These are phyloP conservation scores for Enoplolaimus lenunculus DNA, from an alignment of 2,888 invertebrate genomes.

Conservation along the genomic window DNA sequence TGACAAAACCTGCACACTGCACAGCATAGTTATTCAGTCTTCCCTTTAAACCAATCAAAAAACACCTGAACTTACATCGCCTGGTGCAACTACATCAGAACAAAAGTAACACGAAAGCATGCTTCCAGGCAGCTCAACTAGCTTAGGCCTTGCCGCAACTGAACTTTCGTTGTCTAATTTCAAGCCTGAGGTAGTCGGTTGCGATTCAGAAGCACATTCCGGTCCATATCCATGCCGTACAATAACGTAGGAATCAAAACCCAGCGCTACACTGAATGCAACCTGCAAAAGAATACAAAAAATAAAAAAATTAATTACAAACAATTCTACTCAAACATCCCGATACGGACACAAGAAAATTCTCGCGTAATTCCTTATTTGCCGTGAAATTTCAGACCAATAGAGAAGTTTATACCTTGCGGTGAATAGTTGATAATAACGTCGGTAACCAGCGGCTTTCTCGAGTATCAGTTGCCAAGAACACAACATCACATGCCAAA, in stretches of 20 bases:
- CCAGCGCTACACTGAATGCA: slow-evolving; percentile 84
- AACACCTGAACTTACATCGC: slow-evolving; percentile 77
- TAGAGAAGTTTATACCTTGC: too few species aligned
- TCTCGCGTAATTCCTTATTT: too few species aligned
- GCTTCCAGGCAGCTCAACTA: slow-evolving; percentile 52
- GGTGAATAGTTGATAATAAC: slow-evolving; percentile 58
- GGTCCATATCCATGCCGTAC: slow-evolving; percentile 67
- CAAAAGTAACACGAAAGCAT: slow-evolving; percentile 95
- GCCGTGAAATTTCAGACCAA: too few species aligned
- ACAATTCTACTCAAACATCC: slow-evolving; percentile 11
- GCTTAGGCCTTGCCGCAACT: background rate
- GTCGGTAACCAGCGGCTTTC: slow-evolving; percentile 97
- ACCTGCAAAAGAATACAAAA: slow-evolving; percentile 49
- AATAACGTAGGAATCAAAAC: slow-evolving; percentile 91
- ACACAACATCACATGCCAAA: slow-evolving; percentile 66
- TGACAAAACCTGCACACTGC: too few species aligned
- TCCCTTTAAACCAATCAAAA: too few species aligned
- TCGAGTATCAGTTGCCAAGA: slow-evolving; percentile 80
- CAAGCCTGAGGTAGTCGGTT: slow-evolving; percentile 19
- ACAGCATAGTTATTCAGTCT: too few species aligned
- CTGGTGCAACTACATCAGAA: slow-evolving; percentile 93
- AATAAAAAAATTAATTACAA: slow-evolving; percentile 16
- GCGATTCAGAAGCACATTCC: background rate
- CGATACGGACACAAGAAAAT: slow-evolving; percentile 16
- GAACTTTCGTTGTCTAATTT: background rate